Evolutionary conservation across 2,113 vertebrate genomes (phyloP).

Genomic region (Semicossyphus pulcher): DNA sequence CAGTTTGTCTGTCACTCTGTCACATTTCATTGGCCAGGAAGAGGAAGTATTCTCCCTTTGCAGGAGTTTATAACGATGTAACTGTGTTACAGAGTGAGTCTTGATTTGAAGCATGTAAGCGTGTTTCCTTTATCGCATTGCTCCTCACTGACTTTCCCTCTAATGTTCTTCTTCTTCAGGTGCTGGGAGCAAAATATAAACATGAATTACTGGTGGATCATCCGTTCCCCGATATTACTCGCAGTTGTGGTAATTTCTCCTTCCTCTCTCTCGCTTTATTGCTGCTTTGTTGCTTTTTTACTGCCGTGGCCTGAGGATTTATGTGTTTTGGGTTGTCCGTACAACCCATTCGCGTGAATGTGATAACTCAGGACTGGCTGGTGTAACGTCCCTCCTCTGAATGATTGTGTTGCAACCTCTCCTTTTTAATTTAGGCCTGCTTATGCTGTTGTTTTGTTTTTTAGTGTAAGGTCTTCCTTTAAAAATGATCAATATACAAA

Average conservation of each 20-base stretch:
- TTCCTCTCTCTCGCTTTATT: not conserved
- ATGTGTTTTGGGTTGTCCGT: not conserved
- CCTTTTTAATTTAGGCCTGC: too few relatives aligned
- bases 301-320: not conserved
- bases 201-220: conserved; percentile 99
- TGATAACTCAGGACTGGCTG: not conserved
- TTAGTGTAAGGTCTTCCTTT: too few relatives aligned
- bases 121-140: conserved; percentile 3
- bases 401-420: not conserved
- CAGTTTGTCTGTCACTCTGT: not conserved
- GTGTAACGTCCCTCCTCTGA: too few relatives aligned
- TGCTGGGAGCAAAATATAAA: conserved; percentile 93
- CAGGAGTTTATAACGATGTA: not conserved
- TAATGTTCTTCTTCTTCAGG: conserved; percentile 81
- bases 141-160: conserved; percentile 14
- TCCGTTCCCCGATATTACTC: conserved; percentile 90
- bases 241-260: conserved; percentile 90
- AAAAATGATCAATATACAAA: too few relatives aligned
- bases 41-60: not conserved
- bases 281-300: not conserved
- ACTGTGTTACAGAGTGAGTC: not conserved
- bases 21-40: not conserved
- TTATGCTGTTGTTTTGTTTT: too few relatives aligned
- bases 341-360: not conserved
- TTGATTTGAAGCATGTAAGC: not conserved